These are phyloP conservation scores for Anableps anableps DNA, from an alignment of 2,797 vertebrate species.

Conservation along the genomic window DNA sequence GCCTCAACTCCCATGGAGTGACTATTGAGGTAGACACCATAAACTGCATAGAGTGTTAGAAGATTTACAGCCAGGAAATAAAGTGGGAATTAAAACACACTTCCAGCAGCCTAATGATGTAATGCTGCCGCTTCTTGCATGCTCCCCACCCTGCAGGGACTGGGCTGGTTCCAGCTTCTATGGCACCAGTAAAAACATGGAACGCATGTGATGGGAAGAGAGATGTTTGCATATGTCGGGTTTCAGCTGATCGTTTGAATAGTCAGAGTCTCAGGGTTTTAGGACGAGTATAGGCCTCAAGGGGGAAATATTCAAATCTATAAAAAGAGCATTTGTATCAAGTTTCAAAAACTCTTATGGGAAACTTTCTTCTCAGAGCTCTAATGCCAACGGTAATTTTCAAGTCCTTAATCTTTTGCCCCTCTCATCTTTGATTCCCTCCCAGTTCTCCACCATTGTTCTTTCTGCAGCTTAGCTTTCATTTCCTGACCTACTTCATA, in stretches of 20 bases:
- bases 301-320: not conserved
- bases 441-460: slow-evolving; percentile 51
- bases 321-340: not conserved
- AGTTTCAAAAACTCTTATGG: slow-evolving; percentile 4
- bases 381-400: not conserved
- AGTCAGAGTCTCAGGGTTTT: slow-evolving; percentile 4
- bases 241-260: slow-evolving; percentile 22
- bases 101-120: slow-evolving; percentile 56
- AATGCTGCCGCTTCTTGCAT: slow-evolving; percentile 38
- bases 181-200: slow-evolving; percentile 15
- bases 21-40: slow-evolving; percentile 4
- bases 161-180: slow-evolving; percentile 41
- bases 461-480: slow-evolving; percentile 59
- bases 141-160: slow-evolving; percentile 33
- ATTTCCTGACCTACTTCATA: slow-evolving; percentile 65
- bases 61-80: slow-evolving; percentile 41
- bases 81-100: slow-evolving; percentile 44
- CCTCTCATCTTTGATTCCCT: slow-evolving; percentile 25
- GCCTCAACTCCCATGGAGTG: not conserved
- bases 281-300: not conserved
- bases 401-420: slow-evolving; percentile 13
- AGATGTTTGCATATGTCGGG: slow-evolving; percentile 22
- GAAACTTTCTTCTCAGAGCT: slow-evolving; percentile 1
- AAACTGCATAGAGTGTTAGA: slow-evolving; percentile 12
- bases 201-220: slow-evolving; percentile 19